These are phyloP conservation scores for Microplitis mediator DNA, from an alignment of 1,140 invertebrate genomes.

Conservation along the genomic window DNA sequence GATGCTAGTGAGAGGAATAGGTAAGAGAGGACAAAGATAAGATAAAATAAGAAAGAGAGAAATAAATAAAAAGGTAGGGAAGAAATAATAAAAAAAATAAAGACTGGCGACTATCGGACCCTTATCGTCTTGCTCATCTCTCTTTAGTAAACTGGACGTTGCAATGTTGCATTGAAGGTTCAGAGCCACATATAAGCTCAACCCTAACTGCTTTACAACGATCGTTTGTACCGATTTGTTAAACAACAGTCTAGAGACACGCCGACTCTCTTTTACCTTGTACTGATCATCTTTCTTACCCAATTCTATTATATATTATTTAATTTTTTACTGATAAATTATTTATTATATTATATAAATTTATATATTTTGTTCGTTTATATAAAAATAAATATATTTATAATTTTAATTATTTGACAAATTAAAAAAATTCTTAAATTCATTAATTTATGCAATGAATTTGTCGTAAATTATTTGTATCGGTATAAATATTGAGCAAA, in stretches of 20 bases:
- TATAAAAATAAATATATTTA: no score
- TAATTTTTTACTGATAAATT: not conserved
- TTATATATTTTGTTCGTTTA: no score
- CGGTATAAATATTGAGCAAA: constrained; percentile 32
- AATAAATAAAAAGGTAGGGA: constrained; percentile 15
- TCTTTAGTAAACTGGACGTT: constrained; percentile 39
- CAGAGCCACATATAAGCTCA: constrained; percentile 57
- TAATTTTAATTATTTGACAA: no score
- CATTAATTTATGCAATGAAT: no score
- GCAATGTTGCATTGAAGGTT: constrained; percentile 31
- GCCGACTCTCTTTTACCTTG: constrained; percentile 21
- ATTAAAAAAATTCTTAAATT: no score
- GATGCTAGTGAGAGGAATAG: constrained; percentile 16
- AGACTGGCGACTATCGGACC: constrained; percentile 54
- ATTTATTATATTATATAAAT: not conserved
- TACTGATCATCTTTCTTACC: constrained; percentile 12
- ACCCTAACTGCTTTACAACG: constrained; percentile 63
- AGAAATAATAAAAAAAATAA: constrained; percentile 8
- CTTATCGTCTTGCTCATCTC: constrained; percentile 59
- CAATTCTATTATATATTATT: not conserved
- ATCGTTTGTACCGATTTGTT: constrained; percentile 65
- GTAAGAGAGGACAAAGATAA: constrained; percentile 20
- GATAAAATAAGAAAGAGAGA: constrained; percentile 18
- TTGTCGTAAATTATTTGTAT: not conserved
- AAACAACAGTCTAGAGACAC: constrained; percentile 49